Percentiles rank a stretch among this genome's conserved stretches.
Evolutionary conservation across 2,113 vertebrate species (phyloP).

Genomic region (Alectura lathami): DNA sequence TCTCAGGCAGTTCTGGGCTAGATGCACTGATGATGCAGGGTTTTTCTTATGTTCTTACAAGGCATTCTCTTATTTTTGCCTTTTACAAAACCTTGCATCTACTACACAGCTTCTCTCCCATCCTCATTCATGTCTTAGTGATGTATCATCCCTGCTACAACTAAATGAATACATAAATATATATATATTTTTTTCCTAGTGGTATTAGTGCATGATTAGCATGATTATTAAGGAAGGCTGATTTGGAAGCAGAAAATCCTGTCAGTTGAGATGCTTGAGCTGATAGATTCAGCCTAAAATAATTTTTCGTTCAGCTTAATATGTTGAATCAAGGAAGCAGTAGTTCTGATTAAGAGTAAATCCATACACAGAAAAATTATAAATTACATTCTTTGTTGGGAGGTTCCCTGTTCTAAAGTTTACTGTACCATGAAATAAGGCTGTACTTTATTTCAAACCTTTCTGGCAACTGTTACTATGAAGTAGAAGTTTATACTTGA

Average conservation of each 20-base stretch:
- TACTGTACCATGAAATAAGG: conserved; percentile 75
- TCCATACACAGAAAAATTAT: conserved; percentile 49
- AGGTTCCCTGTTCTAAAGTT: conserved; percentile 59
- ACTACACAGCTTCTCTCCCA: background rate
- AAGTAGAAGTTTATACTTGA: background rate
- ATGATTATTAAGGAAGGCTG: conserved; percentile 44
- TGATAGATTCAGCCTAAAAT: conserved; percentile 68
- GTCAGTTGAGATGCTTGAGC: conserved; percentile 47
- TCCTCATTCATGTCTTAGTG: background rate
- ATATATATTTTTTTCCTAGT: background rate
- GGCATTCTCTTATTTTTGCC: background rate
- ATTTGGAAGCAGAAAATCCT: conserved; percentile 67
- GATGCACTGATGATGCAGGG: background rate
- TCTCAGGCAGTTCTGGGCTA: background rate
- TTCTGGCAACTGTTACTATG: conserved; percentile 56
- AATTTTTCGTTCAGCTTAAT: conserved; percentile 63
- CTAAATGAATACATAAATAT: conserved; percentile 35
- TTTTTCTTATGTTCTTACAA: background rate
- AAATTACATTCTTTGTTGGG: conserved; percentile 69
- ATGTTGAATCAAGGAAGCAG: conserved; percentile 38
- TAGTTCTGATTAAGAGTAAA: conserved; percentile 72
- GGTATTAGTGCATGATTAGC: conserved; percentile 56
- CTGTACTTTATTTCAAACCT: conserved; percentile 57
- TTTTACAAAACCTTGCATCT: background rate
- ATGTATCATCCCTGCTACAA: background rate